Percentiles rank a stretch among this genome's conserved stretches.
These are phyloP conservation scores for Bubo blakistoni DNA, from an alignment of 2,113 vertebrate species.

Conservation along the genomic window DNA sequence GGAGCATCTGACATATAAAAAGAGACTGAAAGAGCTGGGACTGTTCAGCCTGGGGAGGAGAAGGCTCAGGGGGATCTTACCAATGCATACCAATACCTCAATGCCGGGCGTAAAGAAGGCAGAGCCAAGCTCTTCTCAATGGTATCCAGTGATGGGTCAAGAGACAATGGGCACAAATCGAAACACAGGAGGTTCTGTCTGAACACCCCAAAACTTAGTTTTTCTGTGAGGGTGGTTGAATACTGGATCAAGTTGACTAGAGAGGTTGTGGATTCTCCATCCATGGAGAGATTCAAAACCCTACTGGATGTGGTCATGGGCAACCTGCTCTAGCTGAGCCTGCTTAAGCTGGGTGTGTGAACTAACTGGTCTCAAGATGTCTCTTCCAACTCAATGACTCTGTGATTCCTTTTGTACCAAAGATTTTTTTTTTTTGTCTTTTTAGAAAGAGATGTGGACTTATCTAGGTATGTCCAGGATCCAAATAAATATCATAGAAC, in stretches of 20 bases:
- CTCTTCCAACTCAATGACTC: background rate
- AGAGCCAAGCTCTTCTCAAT: background rate
- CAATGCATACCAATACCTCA: background rate
- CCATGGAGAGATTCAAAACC: background rate
- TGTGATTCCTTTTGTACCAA: background rate
- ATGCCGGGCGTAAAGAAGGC: background rate
- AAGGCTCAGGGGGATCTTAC: background rate
- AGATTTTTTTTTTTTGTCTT: background rate
- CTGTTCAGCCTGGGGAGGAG: background rate
- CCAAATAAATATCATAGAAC: background rate
- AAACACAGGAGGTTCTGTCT: background rate
- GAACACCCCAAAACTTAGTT: background rate
- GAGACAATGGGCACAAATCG: background rate
- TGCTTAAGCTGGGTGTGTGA: accelerated
- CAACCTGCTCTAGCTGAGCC: background rate
- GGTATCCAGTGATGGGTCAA: background rate
- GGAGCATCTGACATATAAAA: background rate
- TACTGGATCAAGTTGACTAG: background rate
- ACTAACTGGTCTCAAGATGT: background rate
- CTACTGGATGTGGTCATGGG: too few species aligned
- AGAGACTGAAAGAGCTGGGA: background rate
- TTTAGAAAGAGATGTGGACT: background rate
- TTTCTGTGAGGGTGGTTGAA: background rate
- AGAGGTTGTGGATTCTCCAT: background rate
- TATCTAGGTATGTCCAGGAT: background rate